Evolutionary conservation across 2,888 invertebrate genomes (phyloP).

Genomic region (Drosophila phalerata): DNA sequence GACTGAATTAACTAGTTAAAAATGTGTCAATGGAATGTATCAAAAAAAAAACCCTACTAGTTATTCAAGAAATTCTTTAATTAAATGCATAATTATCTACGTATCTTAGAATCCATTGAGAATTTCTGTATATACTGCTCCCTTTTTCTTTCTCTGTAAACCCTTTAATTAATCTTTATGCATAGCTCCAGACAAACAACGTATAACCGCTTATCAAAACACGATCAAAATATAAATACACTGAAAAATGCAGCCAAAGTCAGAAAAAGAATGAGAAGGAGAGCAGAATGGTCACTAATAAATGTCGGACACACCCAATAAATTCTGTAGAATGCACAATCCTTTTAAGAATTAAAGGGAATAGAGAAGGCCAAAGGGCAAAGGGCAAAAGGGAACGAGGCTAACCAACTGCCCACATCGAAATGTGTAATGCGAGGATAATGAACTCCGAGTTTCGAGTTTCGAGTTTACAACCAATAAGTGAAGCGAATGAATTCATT

Average conservation of each 20-base stretch:
- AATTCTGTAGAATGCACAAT: conserved; percentile 76
- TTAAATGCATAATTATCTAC: background rate
- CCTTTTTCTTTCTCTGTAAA: background rate
- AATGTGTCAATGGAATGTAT: too few relatives aligned
- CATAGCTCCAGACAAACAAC: conserved; percentile 33
- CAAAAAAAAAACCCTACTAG: too few relatives aligned
- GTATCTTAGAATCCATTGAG: background rate
- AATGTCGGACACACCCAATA: conserved; percentile 77
- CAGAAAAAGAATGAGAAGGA: conserved; percentile 11
- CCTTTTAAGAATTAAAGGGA: conserved; percentile 64
- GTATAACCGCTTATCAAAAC: conserved; percentile 70
- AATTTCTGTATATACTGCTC: background rate
- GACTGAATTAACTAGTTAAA: too few relatives aligned
- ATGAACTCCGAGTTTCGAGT: conserved; percentile 69
- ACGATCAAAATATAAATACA: conserved; percentile 57
- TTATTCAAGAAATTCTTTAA: background rate
- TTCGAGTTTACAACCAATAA: conserved; percentile 68
- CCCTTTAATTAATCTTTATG: conserved; percentile 63
- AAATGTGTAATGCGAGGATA: conserved; percentile 61
- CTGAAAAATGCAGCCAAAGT: conserved; percentile 43
- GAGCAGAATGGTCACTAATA: conserved; percentile 56
- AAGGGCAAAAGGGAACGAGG: conserved; percentile 1
- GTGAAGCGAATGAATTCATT: conserved; percentile 81
- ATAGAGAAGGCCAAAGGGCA: conserved; percentile 23
- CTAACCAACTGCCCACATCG: conserved; percentile 55